Percentiles rank a stretch among this genome's conserved stretches.
These are phyloP conservation scores for Catharus minimus DNA, from an alignment of 2,113 vertebrate species.

Conservation along the genomic window DNA sequence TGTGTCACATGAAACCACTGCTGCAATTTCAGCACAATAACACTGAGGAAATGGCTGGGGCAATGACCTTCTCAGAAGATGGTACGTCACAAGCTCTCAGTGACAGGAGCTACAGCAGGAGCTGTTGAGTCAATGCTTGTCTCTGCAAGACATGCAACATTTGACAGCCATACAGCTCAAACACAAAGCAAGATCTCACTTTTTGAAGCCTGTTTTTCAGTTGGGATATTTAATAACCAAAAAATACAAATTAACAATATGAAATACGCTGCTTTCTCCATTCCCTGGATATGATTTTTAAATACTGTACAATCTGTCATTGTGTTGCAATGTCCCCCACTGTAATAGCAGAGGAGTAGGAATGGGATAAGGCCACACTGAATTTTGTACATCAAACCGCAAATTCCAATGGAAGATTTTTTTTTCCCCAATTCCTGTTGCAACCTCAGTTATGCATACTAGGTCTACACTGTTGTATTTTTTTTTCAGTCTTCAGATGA, in stretches of 20 bases:
- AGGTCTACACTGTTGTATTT: not conserved
- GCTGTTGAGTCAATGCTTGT: not conserved
- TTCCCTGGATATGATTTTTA: not conserved
- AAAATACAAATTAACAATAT: not conserved
- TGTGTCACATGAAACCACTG: not conserved
- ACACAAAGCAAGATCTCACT: not conserved
- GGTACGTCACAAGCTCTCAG: not conserved
- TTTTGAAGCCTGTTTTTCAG: not conserved
- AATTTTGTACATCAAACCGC: not conserved
- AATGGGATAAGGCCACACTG: not conserved
- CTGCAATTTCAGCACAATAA: not conserved
- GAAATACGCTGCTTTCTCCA: not conserved
- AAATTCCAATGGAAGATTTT: not conserved
- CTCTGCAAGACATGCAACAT: not conserved
- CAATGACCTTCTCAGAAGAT: not conserved
- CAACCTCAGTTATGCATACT: not conserved
- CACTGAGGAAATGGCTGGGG: not conserved
- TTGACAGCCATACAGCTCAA: not conserved
- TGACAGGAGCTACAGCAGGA: not conserved
- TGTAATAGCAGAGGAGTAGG: not conserved
- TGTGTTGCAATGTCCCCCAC: not conserved
- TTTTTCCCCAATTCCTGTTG: not conserved
- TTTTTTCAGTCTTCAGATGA: not conserved
- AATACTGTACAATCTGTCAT: not conserved
- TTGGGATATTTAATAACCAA: not conserved